phyloP scores from a whole-genome alignment of 2,113 vertebrate genomes.

The Myanophis thanlyinensis region DNA sequence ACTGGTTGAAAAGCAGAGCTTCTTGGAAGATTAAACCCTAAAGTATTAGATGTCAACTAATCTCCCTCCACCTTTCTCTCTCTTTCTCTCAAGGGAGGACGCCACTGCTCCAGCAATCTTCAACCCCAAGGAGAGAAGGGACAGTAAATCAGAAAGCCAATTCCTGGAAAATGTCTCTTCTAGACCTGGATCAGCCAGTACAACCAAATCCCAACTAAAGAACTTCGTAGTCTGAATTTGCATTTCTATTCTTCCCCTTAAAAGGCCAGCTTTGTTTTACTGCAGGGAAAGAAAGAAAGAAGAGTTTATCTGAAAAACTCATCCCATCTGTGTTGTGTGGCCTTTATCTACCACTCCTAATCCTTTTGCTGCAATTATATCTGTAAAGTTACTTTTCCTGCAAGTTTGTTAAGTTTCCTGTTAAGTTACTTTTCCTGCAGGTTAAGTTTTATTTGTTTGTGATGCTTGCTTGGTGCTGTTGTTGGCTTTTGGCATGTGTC shows the following conservation, averaged over 20 bases:
- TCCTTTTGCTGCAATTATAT: not conserved
- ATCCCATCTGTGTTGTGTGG: not conserved
- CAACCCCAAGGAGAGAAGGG: constrained; percentile 7
- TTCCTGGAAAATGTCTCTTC: constrained; percentile 39
- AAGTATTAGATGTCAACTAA: not conserved
- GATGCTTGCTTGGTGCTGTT: not conserved
- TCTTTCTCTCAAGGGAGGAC: constrained; percentile 54
- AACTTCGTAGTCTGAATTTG: constrained; percentile 41
- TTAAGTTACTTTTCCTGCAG: not conserved
- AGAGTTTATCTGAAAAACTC: not conserved
- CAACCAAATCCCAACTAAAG: constrained; percentile 54
- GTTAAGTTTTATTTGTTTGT: not conserved
- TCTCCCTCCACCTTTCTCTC: not conserved
- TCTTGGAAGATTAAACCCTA: not conserved
- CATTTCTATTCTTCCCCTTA: not conserved
- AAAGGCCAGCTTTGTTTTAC: not conserved
- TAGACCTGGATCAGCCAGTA: constrained; percentile 30
- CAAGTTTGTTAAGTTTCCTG: not conserved
- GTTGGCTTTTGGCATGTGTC: not conserved
- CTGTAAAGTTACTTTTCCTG: not conserved
- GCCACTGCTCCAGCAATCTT: constrained; percentile 58
- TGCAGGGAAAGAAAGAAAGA: not conserved
- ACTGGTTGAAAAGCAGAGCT: not conserved
- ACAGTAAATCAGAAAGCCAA: not conserved
- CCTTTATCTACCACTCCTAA: not conserved